Conservation (phyloP, 2,888 invertebrate genomes). For the Meiosimyza decipiens region DNA sequence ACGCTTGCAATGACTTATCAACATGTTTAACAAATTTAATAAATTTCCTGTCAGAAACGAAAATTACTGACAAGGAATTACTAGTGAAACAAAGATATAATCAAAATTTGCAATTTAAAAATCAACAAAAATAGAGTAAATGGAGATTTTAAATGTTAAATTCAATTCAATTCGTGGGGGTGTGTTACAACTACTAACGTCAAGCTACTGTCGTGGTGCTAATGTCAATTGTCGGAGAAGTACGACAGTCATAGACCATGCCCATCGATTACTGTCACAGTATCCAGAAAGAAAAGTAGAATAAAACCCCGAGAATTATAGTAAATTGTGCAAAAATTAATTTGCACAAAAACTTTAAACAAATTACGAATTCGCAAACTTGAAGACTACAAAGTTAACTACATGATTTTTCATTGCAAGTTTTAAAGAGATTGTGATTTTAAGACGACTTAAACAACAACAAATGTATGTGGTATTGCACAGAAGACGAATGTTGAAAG, state of each 20-base stretch:
- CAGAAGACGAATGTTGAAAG: conserved; percentile 8
- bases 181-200: no score
- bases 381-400: no score
- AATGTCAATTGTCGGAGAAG: not conserved
- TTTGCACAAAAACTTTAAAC: conserved; percentile 37
- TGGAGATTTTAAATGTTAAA: no score
- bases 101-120: no score
- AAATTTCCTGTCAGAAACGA: no score
- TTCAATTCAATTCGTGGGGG: no score
- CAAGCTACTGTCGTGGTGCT: no score
- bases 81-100: no score
- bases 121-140: no score
- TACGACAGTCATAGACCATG: conserved; percentile 38
- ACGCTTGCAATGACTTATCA: no score
- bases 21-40: no score
- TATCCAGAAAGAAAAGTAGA: conserved; percentile 36
- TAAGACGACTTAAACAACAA: conserved; percentile 41
- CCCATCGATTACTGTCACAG: conserved; percentile 38
- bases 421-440: conserved; percentile 31
- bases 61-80: no score
- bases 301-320: conserved; percentile 21
- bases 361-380: conserved; percentile 18
- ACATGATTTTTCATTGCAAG: not conserved
- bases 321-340: conserved; percentile 27
- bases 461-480: conserved; percentile 20